Evolutionary conservation across 2,888 invertebrate genomes (phyloP).

Genomic region (Synergus umbraculus): DNA sequence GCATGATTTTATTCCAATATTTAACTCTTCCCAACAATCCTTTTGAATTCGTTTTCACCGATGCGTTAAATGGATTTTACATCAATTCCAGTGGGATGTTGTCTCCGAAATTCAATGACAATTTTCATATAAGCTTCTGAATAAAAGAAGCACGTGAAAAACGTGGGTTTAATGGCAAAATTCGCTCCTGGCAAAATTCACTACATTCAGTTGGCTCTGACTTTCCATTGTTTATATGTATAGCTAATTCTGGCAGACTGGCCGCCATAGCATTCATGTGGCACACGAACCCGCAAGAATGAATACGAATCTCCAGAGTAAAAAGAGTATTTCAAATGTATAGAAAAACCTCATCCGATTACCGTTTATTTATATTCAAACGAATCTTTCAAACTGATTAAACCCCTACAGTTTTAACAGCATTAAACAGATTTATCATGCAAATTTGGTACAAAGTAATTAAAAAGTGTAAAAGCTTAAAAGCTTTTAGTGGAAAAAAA

Average conservation of each 20-base stretch:
- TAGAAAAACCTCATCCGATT: slow-evolving; percentile 19
- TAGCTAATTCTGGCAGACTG: slow-evolving; percentile 35
- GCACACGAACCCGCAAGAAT: neutral
- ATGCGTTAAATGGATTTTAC: neutral
- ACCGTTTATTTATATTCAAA: neutral
- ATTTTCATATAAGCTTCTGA: slow-evolving; percentile 11
- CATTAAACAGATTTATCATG: neutral
- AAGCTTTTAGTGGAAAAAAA: neutral
- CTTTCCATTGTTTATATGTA: slow-evolving; percentile 39
- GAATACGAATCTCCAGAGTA: slow-evolving; percentile 10
- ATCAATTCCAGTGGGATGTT: neutral
- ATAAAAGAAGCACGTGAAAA: slow-evolving; percentile 17
- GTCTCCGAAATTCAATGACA: neutral
- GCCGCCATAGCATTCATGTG: neutral
- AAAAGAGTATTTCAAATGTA: slow-evolving; percentile 26
- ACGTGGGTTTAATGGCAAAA: slow-evolving; percentile 13
- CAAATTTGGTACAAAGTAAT: neutral
- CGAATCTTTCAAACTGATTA: neutral
- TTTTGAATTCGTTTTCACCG: neutral
- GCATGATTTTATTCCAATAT: too few relatives aligned
- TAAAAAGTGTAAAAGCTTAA: neutral
- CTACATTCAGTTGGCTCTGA: slow-evolving; percentile 26
- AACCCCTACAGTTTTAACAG: neutral
- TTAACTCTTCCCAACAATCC: neutral
- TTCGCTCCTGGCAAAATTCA: slow-evolving; percentile 16